Percentiles rank a stretch among this genome's conserved stretches.
phyloP scores from a whole-genome alignment of 1,140 invertebrate species.

The Calephelis nemesis region DNA sequence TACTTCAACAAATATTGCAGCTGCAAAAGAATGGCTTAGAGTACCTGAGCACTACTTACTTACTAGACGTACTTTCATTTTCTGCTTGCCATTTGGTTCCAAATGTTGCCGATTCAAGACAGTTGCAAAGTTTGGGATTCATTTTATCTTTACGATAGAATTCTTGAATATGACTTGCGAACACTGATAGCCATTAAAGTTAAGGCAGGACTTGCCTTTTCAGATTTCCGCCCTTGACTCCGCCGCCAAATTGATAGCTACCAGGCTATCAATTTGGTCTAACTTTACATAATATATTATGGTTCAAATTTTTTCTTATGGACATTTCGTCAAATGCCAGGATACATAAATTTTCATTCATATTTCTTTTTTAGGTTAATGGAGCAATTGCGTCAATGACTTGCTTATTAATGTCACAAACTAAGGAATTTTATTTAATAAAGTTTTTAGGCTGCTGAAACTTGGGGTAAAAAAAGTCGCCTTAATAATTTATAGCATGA shows the following conservation, averaged over 20 bases:
- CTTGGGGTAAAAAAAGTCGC: constrained; percentile 26
- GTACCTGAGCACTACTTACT: constrained; percentile 24
- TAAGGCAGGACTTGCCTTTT: constrained; percentile 1
- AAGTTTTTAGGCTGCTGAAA: constrained; percentile 15
- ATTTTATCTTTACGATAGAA: constrained; percentile 24
- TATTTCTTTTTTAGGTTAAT: constrained; percentile 3
- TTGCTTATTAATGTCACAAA: constrained; percentile 25
- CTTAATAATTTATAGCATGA: constrained; percentile 26
- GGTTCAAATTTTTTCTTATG: constrained; percentile 30
- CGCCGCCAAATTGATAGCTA: constrained; percentile 29
- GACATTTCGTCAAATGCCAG: constrained; percentile 38
- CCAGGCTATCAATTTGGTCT: constrained; percentile 24
- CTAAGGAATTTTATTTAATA: constrained; percentile 24
- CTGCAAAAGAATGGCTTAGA: constrained; percentile 38
- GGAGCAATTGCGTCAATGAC: constrained; percentile 20
- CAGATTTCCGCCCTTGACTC: not conserved
- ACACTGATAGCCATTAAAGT: constrained; percentile 2
- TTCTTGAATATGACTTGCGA: constrained; percentile 22
- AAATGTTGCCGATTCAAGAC: constrained; percentile 31
- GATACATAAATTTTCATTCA: constrained; percentile 22
- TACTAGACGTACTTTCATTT: constrained; percentile 30
- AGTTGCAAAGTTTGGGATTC: constrained; percentile 33
- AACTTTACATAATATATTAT: constrained; percentile 27
- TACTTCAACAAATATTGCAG: constrained; percentile 26
- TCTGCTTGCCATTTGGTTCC: constrained; percentile 33